Evolutionary conservation across 1,140 invertebrate genomes (phyloP).

Genomic region (Drosophila seguyi): DNA sequence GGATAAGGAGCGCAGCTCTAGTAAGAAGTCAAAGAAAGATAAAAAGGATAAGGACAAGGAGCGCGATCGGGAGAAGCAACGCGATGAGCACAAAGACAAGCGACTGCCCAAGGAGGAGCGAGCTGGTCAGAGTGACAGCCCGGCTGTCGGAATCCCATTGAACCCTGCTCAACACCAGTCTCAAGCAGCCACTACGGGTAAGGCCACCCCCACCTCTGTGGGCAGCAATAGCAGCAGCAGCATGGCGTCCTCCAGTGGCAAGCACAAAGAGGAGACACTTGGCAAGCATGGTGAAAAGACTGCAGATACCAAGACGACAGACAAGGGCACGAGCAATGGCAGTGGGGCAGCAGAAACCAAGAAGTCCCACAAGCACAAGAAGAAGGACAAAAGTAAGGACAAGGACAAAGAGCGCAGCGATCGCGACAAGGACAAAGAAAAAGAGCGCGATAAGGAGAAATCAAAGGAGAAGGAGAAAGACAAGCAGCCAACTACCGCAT

Average conservation of each 20-base stretch:
- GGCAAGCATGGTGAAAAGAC: constrained; percentile 49
- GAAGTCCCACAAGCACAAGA: constrained; percentile 87
- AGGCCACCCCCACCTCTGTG: constrained; percentile 66
- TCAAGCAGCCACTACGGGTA: constrained; percentile 45
- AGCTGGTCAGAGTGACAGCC: constrained; percentile 53
- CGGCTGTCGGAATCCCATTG: constrained; percentile 19
- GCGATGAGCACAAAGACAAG: constrained; percentile 83
- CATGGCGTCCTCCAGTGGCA: constrained; percentile 28
- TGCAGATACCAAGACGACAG: constrained; percentile 27
- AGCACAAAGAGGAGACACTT: constrained; percentile 53
- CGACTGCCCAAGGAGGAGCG: constrained; percentile 77
- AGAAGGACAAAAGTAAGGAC: constrained; percentile 87
- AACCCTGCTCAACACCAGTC: constrained; percentile 20
- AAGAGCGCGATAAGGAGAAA: constrained; percentile 57
- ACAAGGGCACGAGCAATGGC: constrained; percentile 73
- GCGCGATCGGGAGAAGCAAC: constrained; percentile 84
- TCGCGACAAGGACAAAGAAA: constrained; percentile 73
- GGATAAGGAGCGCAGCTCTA: constrained; percentile 86
- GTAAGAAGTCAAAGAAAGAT: constrained; percentile 86
- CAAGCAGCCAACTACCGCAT: constrained; percentile 21
- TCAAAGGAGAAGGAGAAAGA: constrained; percentile 58
- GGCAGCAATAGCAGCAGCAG: constrained; percentile 62
- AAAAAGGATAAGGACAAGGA: constrained; percentile 86
- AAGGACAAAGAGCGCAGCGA: constrained; percentile 85
- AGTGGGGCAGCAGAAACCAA: constrained; percentile 76